Evolutionary conservation across 2,888 invertebrate genomes (phyloP).

Genomic region (Cheilosia variabilis): DNA sequence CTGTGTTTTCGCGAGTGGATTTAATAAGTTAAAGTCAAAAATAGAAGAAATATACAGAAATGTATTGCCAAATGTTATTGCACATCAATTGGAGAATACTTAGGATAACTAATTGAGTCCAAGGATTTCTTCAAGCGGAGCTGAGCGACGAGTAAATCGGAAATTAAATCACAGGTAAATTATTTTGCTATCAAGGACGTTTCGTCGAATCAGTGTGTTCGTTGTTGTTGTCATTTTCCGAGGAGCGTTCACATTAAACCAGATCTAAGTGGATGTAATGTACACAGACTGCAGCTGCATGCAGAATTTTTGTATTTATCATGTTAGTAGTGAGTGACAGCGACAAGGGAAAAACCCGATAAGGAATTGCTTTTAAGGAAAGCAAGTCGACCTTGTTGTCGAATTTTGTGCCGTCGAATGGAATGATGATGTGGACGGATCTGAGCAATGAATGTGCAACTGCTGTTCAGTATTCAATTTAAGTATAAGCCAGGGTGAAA

Average conservation of each 20-base stretch:
- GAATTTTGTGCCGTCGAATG: too few relatives aligned
- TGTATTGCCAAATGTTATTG: conserved; percentile 34
- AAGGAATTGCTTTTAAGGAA: too few relatives aligned
- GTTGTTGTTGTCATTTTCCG: not conserved
- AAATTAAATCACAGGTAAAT: conserved; percentile 52
- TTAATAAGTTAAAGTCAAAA: conserved; percentile 6
- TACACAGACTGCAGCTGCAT: too few relatives aligned
- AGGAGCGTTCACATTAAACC: not conserved
- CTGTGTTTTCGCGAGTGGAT: conserved; percentile 21
- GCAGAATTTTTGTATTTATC: too few relatives aligned
- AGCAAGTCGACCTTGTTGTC: too few relatives aligned
- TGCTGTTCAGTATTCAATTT: too few relatives aligned
- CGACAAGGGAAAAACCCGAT: too few relatives aligned
- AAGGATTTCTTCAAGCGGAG: conserved; percentile 48
- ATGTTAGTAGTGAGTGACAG: too few relatives aligned
- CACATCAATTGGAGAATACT: conserved; percentile 38
- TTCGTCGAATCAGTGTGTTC: not conserved
- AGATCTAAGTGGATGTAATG: too few relatives aligned
- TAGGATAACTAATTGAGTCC: conserved; percentile 62
- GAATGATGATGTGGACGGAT: too few relatives aligned
- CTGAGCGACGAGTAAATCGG: not conserved
- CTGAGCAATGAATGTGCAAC: too few relatives aligned
- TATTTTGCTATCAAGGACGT: not conserved
- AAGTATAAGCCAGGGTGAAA: too few relatives aligned
- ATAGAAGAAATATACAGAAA: conserved; percentile 27